Conservation (phyloP, 2,797 vertebrate genomes). For the Distichodus sexfasciatus region DNA sequence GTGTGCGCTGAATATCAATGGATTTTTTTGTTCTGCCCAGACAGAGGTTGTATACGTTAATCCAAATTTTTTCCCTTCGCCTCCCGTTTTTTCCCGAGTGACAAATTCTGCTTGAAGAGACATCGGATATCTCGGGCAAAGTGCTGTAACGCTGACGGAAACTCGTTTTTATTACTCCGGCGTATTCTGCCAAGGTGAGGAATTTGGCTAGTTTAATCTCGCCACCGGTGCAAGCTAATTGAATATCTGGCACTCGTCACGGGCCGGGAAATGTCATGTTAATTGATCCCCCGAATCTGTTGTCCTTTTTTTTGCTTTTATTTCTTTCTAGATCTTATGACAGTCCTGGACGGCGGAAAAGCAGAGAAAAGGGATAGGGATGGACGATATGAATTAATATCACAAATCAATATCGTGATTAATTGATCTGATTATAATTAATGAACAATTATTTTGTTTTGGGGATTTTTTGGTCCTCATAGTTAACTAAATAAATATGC, state of each 20-base stretch:
- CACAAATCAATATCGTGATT: too few relatives aligned
- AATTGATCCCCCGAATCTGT: slow-evolving; percentile 22
- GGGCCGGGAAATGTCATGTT: slow-evolving; percentile 26
- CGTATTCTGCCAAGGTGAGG: slow-evolving; percentile 24
- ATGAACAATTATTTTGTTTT: too few relatives aligned
- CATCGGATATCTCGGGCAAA: not conserved
- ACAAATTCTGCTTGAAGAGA: not conserved
- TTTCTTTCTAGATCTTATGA: too few relatives aligned
- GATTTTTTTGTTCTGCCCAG: not conserved
- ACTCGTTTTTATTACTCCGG: slow-evolving; percentile 12
- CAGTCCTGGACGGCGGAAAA: slow-evolving; percentile 17
- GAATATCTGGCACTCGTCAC: slow-evolving; percentile 9
- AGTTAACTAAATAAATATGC: too few relatives aligned
- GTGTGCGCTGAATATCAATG: not conserved
- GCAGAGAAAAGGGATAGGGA: too few relatives aligned
- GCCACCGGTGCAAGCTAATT: slow-evolving; percentile 18
- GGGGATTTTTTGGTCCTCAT: too few relatives aligned
- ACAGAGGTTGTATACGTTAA: slow-evolving; percentile 3
- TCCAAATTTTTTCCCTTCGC: not conserved
- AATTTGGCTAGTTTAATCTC: slow-evolving; percentile 16
- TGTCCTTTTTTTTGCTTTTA: slow-evolving; percentile 15
- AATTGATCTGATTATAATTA: too few relatives aligned
- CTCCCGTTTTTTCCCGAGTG: not conserved
- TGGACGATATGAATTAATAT: too few relatives aligned
- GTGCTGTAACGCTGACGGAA: not conserved